These are phyloP conservation scores for Strix occidentalis DNA, from an alignment of 2,797 vertebrate species.

Conservation along the genomic window DNA sequence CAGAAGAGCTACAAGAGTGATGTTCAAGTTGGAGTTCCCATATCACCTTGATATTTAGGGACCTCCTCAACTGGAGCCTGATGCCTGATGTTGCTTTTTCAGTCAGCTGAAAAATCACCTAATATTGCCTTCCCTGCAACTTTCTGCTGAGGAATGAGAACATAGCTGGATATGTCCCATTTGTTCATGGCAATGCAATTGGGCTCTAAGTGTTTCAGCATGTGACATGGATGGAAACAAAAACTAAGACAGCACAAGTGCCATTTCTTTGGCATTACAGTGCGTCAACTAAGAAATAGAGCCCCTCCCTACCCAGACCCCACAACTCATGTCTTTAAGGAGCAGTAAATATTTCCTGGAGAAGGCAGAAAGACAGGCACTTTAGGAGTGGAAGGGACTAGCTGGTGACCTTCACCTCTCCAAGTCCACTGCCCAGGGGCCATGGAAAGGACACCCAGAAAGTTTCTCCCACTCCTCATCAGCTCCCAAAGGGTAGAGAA, in stretches of 20 bases:
- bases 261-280: not conserved
- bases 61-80: not conserved
- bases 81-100: not conserved
- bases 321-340: not conserved
- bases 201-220: not conserved
- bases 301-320: not conserved
- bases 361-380: not conserved
- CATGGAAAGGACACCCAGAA: too few species aligned
- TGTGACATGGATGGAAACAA: not conserved
- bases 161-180: rapidly evolving
- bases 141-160: not conserved
- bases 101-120: not conserved
- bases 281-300: not conserved
- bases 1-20: not conserved
- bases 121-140: too few species aligned
- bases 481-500: not conserved
- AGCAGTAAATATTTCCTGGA: not conserved
- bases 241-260: not conserved
- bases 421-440: too few species aligned
- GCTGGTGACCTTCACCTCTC: not conserved
- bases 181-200: too few species aligned
- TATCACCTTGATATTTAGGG: not conserved
- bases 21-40: not conserved
- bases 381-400: not conserved
- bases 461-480: not conserved